Conservation (phyloP, 2,113 vertebrate genomes). For the Opisthocomus hoazin region DNA sequence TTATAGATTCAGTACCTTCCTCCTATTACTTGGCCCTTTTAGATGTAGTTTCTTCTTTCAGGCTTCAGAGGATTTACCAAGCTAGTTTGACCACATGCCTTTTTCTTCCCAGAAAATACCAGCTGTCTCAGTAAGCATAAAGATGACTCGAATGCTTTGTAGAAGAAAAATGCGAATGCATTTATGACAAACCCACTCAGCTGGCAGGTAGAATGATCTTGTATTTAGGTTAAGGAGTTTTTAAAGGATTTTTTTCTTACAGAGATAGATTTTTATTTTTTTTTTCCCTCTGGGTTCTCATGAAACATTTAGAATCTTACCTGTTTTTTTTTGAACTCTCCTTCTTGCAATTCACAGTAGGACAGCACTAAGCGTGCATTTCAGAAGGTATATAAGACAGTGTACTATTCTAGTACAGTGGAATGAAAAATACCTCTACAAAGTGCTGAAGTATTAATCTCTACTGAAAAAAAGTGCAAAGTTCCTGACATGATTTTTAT, state of each 20-base stretch:
- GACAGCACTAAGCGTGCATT: neutral
- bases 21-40: neutral
- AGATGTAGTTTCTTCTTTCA: neutral
- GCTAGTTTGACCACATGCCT: neutral
- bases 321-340: neutral
- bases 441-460: neutral
- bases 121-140: neutral
- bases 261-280: neutral
- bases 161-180: neutral
- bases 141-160: neutral
- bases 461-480: neutral
- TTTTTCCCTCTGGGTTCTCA: neutral
- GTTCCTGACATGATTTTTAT: conserved; percentile 18
- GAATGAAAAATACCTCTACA: neutral
- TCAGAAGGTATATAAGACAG: neutral
- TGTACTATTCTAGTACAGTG: neutral
- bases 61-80: neutral
- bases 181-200: conserved; percentile 11
- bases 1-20: neutral
- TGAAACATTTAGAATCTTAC: neutral
- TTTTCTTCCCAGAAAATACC: conserved; percentile 8
- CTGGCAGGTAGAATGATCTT: conserved; percentile 18
- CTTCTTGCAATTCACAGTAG: neutral
- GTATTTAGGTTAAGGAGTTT: conserved; percentile 52
- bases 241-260: conserved; percentile 1